These are phyloP conservation scores for Melanchra persicariae DNA, from an alignment of 2,888 invertebrate species.

Conservation along the genomic window DNA sequence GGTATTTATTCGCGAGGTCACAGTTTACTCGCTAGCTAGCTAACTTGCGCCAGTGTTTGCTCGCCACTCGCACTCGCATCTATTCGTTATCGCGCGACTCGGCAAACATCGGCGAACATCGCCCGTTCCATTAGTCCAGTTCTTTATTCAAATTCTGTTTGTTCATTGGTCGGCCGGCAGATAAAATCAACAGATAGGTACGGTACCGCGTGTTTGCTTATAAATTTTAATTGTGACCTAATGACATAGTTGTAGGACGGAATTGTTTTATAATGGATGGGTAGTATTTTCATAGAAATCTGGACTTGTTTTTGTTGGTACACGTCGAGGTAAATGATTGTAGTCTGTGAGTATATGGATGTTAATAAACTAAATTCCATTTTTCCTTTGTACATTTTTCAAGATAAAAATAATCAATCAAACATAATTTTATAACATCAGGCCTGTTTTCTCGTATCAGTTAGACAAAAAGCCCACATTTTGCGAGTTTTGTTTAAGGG, in stretches of 20 bases:
- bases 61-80: conserved; percentile 70
- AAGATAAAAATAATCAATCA: neutral
- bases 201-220: conserved; percentile 66
- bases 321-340: neutral
- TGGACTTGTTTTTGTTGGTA: conserved; percentile 10
- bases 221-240: conserved; percentile 72
- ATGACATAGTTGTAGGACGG: conserved; percentile 66
- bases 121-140: conserved; percentile 70
- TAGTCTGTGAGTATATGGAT: neutral
- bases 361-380: neutral
- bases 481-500: too few relatives aligned
- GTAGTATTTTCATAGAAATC: conserved; percentile 53
- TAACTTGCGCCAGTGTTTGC: conserved; percentile 81
- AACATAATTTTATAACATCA: too few relatives aligned
- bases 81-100: conserved; percentile 70
- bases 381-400: neutral
- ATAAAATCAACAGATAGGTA: conserved; percentile 71
- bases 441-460: neutral
- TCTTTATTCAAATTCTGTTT: conserved; percentile 76
- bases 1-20: conserved; percentile 74
- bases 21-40: conserved; percentile 70
- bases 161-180: conserved; percentile 69
- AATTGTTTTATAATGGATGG: conserved; percentile 62
- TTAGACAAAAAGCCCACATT: too few relatives aligned
- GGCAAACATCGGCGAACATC: conserved; percentile 69